These are phyloP conservation scores for Synergus itoensis DNA, from an alignment of 2,888 invertebrate species.

Conservation along the genomic window DNA sequence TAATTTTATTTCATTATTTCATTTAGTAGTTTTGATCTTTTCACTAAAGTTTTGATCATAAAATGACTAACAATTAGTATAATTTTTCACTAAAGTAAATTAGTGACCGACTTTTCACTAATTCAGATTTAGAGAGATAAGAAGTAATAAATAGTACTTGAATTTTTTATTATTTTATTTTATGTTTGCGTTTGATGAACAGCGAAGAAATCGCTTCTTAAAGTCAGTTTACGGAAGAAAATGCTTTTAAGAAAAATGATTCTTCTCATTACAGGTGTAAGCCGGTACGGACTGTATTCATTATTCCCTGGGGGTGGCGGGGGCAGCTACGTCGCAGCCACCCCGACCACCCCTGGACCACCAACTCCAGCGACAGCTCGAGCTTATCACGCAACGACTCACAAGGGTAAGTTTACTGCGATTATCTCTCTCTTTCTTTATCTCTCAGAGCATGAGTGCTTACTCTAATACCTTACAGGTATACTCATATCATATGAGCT, in stretches of 20 bases:
- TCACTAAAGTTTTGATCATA: too few species aligned
- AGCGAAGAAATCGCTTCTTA: too few species aligned
- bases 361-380: constrained; percentile 66
- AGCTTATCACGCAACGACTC: constrained; percentile 77
- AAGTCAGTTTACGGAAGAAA: not conserved
- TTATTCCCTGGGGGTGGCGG: constrained; percentile 81
- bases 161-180: too few species aligned
- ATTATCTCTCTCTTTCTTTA: constrained; percentile 3
- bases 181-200: too few species aligned
- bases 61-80: too few species aligned
- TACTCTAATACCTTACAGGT: not conserved
- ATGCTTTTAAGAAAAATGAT: not conserved
- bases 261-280: constrained; percentile 80
- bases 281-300: constrained; percentile 86
- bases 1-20: too few species aligned
- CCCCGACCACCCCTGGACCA: constrained; percentile 72
- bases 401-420: constrained; percentile 80
- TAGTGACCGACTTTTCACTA: too few species aligned
- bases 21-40: too few species aligned
- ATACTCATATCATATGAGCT: not conserved
- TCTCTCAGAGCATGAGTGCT: constrained; percentile 13
- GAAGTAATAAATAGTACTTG: too few species aligned
- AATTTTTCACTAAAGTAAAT: too few species aligned
- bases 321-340: constrained; percentile 72
- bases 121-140: too few species aligned